Evolutionary conservation across 2,888 invertebrate genomes (phyloP).

Genomic region (Globia sparganii): DNA sequence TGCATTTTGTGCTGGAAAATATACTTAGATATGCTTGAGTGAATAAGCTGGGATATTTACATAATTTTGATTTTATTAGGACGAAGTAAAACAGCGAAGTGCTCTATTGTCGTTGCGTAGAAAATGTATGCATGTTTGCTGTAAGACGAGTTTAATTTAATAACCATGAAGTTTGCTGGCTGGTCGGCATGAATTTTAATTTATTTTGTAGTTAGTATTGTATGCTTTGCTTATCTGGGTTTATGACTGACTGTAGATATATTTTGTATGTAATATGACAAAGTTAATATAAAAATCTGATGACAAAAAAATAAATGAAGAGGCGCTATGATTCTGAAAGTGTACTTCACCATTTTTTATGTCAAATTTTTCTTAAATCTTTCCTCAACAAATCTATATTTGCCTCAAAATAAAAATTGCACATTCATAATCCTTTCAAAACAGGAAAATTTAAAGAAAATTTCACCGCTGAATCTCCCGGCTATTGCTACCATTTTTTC

Average conservation of each 20-base stretch:
- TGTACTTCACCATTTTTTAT: not conserved
- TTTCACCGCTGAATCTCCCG: conserved; percentile 72
- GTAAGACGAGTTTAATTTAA: conserved; percentile 54
- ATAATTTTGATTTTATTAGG: conserved; percentile 63
- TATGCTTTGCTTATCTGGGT: conserved; percentile 14
- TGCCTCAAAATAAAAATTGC: not conserved
- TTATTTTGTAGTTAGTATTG: conserved; percentile 45
- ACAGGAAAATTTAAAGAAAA: conserved; percentile 66
- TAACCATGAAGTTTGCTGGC: conserved; percentile 51
- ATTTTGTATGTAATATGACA: not conserved
- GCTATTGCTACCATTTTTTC: conserved; percentile 82
- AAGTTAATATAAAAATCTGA: not conserved
- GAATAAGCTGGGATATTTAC: conserved; percentile 58
- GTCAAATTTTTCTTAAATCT: not conserved
- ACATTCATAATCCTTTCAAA: conserved; percentile 28
- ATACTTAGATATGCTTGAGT: conserved; percentile 52
- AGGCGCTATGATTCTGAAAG: not conserved
- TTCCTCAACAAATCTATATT: not conserved
- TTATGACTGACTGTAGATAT: conserved; percentile 8
- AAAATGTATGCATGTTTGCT: conserved; percentile 58
- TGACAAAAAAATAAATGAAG: not conserved
- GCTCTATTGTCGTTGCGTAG: conserved; percentile 43
- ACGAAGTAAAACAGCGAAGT: conserved; percentile 40
- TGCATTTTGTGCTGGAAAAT: conserved; percentile 66
- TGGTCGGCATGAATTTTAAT: conserved; percentile 51